Evolutionary conservation across 2,888 invertebrate species (phyloP), one percentile per base, ranked within the genome.

Genomic region (Tenthredo notha): DNA sequence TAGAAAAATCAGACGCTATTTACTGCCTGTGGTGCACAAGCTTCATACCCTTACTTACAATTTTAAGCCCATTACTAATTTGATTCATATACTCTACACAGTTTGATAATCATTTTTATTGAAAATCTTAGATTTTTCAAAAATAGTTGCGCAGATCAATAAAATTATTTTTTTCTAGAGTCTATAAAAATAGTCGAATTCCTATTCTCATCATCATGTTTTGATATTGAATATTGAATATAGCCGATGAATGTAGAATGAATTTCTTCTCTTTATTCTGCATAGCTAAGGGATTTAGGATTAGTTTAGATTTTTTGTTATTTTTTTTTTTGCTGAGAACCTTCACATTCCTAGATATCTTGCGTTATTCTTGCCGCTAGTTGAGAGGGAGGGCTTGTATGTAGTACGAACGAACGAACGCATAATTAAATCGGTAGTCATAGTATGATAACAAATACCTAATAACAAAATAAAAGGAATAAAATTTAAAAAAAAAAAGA

Each of bases 371-470:
- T 80, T 80, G 80, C 80, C 80, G 58, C 61, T 33, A 61, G 18
- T 61, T 40, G 21, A 3, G 21, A 4, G n/a, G 12, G 10, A 4
- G n/a, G 21, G 54, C 77, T 75, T 75, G 47, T 75, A 21, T 25
- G 67, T 67, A 67, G 43, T 10, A 47, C 47, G 47, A 47, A 47
- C 61, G 61, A 25, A 61, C 58, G n/a, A 33, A 61, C 58, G 61
- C 58, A 80, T 61, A 80, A 58, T 25, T 50, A 54, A 77, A 50
- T 77, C 2, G 50, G 18, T 77, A 50, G 29, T 75, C 50, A 15
- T 84, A 75, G 70, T 58, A 77, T 33, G 43, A 84, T 54, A 85
- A 65, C 75, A 54, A 85, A 80, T 84, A 85, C 61, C 43, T 67
- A 80, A 85, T 37, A 75, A 83, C 9, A 33, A 83, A 77, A 33